Evolutionary conservation across 1,140 invertebrate species (phyloP).

Genomic region (Colletes latitarsis): DNA sequence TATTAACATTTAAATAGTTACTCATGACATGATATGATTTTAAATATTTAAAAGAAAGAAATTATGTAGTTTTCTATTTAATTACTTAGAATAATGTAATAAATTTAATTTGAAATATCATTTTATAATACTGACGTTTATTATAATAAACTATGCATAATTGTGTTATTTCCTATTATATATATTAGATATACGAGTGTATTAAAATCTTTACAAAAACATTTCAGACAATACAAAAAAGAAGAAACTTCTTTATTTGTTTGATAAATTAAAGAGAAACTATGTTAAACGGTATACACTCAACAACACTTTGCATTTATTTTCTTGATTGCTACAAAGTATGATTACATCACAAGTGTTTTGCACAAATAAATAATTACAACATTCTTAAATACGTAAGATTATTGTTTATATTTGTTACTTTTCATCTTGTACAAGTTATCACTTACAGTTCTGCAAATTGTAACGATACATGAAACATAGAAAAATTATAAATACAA

Average conservation of each 20-base stretch:
- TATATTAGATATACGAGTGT: neutral
- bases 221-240: neutral
- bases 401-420: slow-evolving; percentile 7
- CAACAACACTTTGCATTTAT: no score
- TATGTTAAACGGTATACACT: no score
- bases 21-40: no score
- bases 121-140: neutral
- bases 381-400: slow-evolving; percentile 7
- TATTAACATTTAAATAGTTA: no score
- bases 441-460: neutral
- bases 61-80: neutral
- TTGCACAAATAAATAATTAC: slow-evolving; percentile 16
- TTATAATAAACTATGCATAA: neutral
- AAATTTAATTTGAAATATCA: neutral
- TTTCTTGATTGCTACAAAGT: neutral
- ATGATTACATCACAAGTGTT: slow-evolving; percentile 11
- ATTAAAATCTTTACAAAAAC: neutral
- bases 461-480: neutral
- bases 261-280: neutral
- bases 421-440: neutral
- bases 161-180: neutral
- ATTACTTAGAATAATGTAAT: neutral
- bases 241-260: neutral
- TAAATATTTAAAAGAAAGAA: neutral
- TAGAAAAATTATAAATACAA: neutral